phyloP scores from a whole-genome alignment of 2,888 invertebrate genomes.

The Melitaea athalia region DNA sequence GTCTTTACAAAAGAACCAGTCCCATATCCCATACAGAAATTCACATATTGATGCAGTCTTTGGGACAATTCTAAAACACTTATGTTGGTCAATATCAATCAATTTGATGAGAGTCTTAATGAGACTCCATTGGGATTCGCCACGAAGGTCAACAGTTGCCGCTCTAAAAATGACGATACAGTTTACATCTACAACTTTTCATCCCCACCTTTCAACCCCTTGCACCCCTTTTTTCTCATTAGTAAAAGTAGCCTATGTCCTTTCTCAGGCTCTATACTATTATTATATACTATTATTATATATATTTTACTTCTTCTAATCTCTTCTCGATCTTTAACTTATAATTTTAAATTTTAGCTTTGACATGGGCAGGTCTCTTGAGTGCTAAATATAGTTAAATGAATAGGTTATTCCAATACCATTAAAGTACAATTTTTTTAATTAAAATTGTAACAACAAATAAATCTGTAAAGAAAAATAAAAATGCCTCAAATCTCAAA shows the following conservation, averaged over 20 bases:
- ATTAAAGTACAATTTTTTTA: no score
- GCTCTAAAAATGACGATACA: no score
- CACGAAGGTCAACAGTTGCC: conserved; percentile 91
- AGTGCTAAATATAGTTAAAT: no score
- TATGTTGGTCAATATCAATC: conserved; percentile 96
- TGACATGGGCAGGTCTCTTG: background rate
- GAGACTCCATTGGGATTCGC: conserved; percentile 95
- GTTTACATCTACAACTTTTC: no score
- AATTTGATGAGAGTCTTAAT: conserved; percentile 90
- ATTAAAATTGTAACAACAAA: no score
- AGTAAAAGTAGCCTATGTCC: conserved; percentile 34
- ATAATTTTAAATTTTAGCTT: background rate
- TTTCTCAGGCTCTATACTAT: no score
- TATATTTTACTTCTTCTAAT: background rate
- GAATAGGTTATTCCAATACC: no score
- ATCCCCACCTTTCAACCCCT: no score
- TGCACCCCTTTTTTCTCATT: conserved; percentile 45
- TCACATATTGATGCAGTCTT: conserved; percentile 93
- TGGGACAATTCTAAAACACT: conserved; percentile 96
- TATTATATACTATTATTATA: no score
- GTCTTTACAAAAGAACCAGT: conserved; percentile 90
- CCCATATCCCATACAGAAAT: conserved; percentile 94
- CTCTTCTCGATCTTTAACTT: no score
- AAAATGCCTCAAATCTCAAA: no score
- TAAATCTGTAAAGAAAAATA: no score